Evolutionary conservation across 1,140 invertebrate genomes (phyloP).

Genomic region (Tetramorium simillimum): DNA sequence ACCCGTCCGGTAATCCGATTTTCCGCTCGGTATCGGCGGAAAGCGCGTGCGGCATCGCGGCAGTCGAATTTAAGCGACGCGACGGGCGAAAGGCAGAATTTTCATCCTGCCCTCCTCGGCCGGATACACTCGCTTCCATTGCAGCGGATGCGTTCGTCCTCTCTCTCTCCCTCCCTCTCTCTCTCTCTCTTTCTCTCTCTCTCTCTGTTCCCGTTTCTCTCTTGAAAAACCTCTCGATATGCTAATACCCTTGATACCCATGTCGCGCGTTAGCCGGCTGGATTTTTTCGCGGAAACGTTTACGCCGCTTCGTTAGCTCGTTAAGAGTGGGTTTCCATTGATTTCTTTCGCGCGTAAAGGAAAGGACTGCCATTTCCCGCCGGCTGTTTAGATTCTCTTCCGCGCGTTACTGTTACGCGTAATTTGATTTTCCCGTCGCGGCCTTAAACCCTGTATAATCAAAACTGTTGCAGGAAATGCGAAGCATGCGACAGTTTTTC

Average conservation of each 20-base stretch:
- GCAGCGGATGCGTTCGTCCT: not conserved
- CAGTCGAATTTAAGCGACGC: constrained; percentile 61
- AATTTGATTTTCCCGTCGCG: constrained; percentile 38
- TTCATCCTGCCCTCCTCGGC: constrained; percentile 25
- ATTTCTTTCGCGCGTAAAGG: constrained; percentile 37
- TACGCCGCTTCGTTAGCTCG: constrained; percentile 52
- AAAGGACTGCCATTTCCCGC: constrained; percentile 11
- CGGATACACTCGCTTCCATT: constrained; percentile 18
- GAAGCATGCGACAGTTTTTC: not conserved
- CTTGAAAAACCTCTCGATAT: constrained; percentile 51
- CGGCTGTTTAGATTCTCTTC: constrained; percentile 33
- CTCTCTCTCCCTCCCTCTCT: not conserved
- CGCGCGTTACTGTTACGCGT: constrained; percentile 29
- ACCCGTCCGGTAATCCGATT: constrained; percentile 57
- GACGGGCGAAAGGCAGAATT: constrained; percentile 43
- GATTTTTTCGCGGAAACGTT: constrained; percentile 47
- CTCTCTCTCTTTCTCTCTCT: not conserved
- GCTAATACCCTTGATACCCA: constrained; percentile 42
- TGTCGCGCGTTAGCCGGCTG: constrained; percentile 29
- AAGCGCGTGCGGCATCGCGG: constrained; percentile 28
- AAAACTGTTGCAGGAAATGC: constrained; percentile 5
- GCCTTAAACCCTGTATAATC: not conserved
- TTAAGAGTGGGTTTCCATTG: constrained; percentile 41
- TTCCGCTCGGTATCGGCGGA: constrained; percentile 53
- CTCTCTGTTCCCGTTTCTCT: not conserved